phyloP scores from a whole-genome alignment of 2,113 vertebrate genomes.

The Choloepus hoffmanni region DNA sequence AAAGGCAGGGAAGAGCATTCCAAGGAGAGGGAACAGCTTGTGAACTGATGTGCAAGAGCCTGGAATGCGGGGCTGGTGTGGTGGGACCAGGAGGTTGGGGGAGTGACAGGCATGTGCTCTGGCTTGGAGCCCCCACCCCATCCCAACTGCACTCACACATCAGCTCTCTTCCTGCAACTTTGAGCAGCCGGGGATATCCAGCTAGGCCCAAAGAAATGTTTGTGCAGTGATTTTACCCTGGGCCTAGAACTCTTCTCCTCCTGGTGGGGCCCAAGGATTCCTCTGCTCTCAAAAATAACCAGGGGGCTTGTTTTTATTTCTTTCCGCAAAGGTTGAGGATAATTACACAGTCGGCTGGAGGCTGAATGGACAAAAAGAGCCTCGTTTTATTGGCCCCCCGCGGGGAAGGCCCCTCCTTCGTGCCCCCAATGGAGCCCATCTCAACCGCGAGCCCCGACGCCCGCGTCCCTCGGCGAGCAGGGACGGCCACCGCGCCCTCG shows the following conservation, averaged over 20 bases:
- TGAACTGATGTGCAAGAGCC: no score
- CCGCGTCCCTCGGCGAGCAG: background rate
- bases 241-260: no score
- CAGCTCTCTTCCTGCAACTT: background rate
- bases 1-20: background rate
- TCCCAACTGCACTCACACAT: no score
- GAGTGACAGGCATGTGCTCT: accelerated
- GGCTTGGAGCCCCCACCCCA: background rate
- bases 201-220: background rate
- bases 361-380: background rate
- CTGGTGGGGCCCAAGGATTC: background rate
- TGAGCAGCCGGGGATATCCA: accelerated
- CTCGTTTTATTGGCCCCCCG: background rate
- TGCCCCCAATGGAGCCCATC: background rate
- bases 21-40: accelerated
- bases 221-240: background rate
- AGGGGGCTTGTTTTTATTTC: background rate
- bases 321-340: background rate
- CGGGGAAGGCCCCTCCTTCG: background rate
- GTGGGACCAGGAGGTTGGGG: accelerated
- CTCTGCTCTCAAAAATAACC: background rate
- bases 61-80: background rate
- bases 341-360: background rate
- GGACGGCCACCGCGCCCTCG: background rate
- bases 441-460: background rate